These are phyloP conservation scores for Pelmatolapia mariae DNA, from an alignment of 2,113 vertebrate species.

Conservation along the genomic window DNA sequence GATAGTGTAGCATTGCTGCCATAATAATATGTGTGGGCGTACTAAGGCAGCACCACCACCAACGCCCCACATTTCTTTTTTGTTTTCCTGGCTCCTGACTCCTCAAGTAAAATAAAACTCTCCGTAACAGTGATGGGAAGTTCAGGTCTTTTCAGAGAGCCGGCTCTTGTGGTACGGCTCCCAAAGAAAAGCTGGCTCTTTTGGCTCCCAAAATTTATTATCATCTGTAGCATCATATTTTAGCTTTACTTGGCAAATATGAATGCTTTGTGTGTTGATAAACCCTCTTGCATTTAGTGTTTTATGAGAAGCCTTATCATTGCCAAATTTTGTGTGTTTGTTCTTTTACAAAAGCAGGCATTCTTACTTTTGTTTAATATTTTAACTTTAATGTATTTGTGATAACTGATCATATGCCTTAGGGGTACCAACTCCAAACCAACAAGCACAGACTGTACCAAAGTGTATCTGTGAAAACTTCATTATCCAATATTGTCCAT, in stretches of 20 bases:
- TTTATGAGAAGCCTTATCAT: background rate
- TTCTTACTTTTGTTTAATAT: background rate
- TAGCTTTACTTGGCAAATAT: background rate
- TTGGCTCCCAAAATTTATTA: background rate
- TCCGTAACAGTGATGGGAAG: background rate
- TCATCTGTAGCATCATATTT: background rate
- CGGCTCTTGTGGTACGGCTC: rapidly evolving
- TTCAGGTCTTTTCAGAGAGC: background rate
- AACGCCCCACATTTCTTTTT: background rate
- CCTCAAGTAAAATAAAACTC: background rate
- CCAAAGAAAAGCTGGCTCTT: background rate
- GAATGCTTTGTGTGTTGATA: background rate
- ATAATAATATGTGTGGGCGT: background rate
- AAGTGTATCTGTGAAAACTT: background rate
- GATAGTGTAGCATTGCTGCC: background rate
- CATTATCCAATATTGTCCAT: no score
- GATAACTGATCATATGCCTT: background rate
- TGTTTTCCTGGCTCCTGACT: background rate
- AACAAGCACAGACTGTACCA: background rate
- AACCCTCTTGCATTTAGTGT: background rate
- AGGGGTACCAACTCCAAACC: background rate
- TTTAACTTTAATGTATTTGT: background rate
- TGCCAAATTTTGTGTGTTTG: background rate
- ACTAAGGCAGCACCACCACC: background rate
- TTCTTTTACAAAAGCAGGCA: background rate